phyloP scores from a whole-genome alignment of 1,140 invertebrate species.

The Semibalanus balanoides region DNA sequence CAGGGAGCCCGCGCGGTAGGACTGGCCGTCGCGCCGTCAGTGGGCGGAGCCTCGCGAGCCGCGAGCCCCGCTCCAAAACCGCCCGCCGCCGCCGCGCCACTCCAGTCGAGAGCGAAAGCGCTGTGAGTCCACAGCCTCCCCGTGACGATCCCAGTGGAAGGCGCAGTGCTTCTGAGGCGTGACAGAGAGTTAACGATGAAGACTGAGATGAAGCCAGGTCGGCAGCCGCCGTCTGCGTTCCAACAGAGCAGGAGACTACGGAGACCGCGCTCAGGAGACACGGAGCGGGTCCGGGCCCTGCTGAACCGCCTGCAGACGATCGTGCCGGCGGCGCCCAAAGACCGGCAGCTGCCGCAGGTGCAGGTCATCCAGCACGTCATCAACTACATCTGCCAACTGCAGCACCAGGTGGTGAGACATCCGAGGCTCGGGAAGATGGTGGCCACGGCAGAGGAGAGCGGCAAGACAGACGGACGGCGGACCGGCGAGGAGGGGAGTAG shows the following conservation, averaged over 20 bases:
- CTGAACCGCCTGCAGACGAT: conserved; percentile 44
- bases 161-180: too few species aligned
- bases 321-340: conserved; percentile 10
- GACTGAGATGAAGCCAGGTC: background rate
- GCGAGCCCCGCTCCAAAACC: too few species aligned
- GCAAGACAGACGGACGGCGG: conserved; percentile 20
- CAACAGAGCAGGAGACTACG: background rate
- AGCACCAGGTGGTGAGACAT: background rate
- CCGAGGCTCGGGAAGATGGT: background rate
- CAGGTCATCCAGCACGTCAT: background rate
- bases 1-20: too few species aligned
- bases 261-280: background rate
- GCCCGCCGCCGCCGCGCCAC: too few species aligned
- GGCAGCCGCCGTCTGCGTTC: background rate
- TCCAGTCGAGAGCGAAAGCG: too few species aligned
- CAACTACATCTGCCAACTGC: conserved; percentile 6
- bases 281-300: conserved; percentile 34
- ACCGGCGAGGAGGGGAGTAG: conserved; percentile 5
- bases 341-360: conserved; percentile 8
- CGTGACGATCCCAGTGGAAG: too few species aligned
- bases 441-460: background rate
- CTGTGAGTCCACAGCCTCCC: too few species aligned
- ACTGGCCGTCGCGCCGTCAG: too few species aligned
- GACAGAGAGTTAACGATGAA: background rate
- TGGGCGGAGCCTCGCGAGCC: too few species aligned